These are phyloP conservation scores for Wasmannia auropunctata DNA, from an alignment of 1,140 invertebrate genomes.

Conservation along the genomic window DNA sequence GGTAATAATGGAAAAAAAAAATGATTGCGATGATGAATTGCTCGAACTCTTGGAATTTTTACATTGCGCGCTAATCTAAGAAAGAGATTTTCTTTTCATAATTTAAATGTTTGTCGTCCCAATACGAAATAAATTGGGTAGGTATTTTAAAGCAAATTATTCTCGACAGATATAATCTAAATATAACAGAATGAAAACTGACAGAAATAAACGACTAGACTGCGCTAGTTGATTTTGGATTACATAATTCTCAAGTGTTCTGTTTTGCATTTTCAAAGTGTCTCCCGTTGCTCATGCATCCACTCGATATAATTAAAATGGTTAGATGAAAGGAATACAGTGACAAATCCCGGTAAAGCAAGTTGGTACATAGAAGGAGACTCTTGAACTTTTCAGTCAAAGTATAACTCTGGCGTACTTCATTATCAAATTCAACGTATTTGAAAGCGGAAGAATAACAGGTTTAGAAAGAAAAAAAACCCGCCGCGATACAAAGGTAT, in stretches of 20 bases:
- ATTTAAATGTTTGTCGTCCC: background rate
- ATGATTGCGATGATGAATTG: background rate
- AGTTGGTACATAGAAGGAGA: background rate
- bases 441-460: background rate
- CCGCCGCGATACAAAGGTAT: background rate
- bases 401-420: background rate
- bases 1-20: background rate
- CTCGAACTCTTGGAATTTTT: background rate
- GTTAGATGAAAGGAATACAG: slow-evolving; percentile 31
- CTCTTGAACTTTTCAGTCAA: background rate
- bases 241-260: slow-evolving; percentile 22
- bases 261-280: slow-evolving; percentile 1
- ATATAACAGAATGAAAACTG: background rate
- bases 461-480: background rate
- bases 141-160: background rate
- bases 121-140: background rate
- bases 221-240: background rate
- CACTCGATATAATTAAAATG: slow-evolving; percentile 35
- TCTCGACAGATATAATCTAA: background rate
- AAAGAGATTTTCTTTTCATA: background rate
- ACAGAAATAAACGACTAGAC: background rate
- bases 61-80: background rate
- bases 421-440: slow-evolving; percentile 14
- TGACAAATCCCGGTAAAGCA: background rate
- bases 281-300: background rate